Base-by-base conservation (phyloP, 2,888 invertebrate genomes). In the Subacronicta megacephala region DNA sequence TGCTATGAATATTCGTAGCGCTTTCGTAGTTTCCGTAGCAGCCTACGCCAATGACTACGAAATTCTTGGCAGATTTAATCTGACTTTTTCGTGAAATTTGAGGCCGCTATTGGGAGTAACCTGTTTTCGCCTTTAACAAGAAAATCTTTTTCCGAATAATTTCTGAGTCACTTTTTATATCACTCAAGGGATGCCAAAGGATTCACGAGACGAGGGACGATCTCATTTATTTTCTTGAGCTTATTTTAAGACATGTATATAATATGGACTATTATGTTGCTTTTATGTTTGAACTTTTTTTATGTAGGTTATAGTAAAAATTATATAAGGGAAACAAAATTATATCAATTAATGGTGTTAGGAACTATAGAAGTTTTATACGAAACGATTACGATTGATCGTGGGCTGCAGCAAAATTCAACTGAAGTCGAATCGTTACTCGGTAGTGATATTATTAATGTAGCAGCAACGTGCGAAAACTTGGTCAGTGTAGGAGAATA, bases 401-500 rank as follows among this genome's bases (percentile, higher is more conserved):
- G 3, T 3, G 9, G 2, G 10, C 10, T 10, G 26, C 5, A 26
- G 10, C 9, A 9, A 10, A 26, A 26, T 10, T 10, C 26, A 26
- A 26, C 10, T 26, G 26, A 9, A 10, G 26, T 10, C 10, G 26
- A 3, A 10, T 10, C 10, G 26, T 10, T 26, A 10, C 26, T 10
- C 10, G 3, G 3, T 9, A 10, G 26, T 26, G 26, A 26, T 10
- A 26, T 26, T 26, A 26, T 10, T 26, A 10, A 26, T 26, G 9
- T 10, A 26, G 10, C 26, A 9, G 23, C 12, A 29, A 12, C 12
- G 29, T 12, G 5, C 6, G 20, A 12, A 6, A 36, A 15, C 36
- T 26, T 26, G 26, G 33, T 36, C 38, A 13, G 36, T 40, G 37
- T 7, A 12, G 29, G 20, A 10, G 9, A 16, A 31, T 50, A 38